Percentiles rank a stretch among this genome's conserved stretches.
Evolutionary conservation across 2,888 invertebrate species (phyloP).

Genomic region (Malthinus seriepunctatus): DNA sequence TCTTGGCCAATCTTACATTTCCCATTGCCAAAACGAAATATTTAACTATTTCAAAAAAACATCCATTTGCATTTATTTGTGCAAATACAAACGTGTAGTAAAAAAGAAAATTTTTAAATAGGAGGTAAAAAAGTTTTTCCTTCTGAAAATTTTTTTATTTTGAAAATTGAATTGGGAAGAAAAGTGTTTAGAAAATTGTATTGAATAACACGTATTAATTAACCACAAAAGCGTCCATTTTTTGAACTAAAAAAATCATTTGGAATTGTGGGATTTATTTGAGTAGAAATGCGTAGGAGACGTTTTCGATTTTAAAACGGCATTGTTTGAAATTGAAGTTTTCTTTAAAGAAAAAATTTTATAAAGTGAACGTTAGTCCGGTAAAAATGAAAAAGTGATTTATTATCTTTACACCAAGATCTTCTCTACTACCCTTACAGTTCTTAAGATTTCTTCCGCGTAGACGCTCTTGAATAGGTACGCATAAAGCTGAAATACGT

Average conservation of each 20-base stretch:
- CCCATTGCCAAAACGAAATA: too few relatives aligned
- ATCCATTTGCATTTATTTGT: too few relatives aligned
- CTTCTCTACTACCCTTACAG: background rate
- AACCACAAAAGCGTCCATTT: constrained; percentile 12
- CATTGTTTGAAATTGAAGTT: constrained; percentile 6
- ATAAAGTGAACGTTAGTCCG: background rate
- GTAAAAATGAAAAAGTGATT: constrained; percentile 10
- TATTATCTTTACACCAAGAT: constrained; percentile 8
- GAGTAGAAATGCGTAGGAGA: background rate
- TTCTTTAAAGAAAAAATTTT: too few relatives aligned
- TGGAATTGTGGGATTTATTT: constrained; percentile 7
- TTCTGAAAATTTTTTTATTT: constrained; percentile 10
- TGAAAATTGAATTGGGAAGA: constrained; percentile 16
- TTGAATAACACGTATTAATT: constrained; percentile 17
- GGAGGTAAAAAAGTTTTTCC: constrained; percentile 6
- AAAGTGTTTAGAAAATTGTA: constrained; percentile 11
- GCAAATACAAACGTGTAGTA: too few relatives aligned
- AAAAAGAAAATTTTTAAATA: too few relatives aligned
- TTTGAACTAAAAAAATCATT: constrained; percentile 8
- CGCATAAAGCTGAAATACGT: constrained; percentile 16
- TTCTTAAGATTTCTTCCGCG: constrained; percentile 2
- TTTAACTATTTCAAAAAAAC: too few relatives aligned
- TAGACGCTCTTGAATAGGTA: constrained; percentile 14
- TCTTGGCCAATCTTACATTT: too few relatives aligned
- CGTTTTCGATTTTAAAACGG: background rate